A percentile compares a stretch with the other conserved stretches of the same genome.
phyloP scores from a whole-genome alignment of 2,888 invertebrate species.

The Trileptium ribeirensis region DNA sequence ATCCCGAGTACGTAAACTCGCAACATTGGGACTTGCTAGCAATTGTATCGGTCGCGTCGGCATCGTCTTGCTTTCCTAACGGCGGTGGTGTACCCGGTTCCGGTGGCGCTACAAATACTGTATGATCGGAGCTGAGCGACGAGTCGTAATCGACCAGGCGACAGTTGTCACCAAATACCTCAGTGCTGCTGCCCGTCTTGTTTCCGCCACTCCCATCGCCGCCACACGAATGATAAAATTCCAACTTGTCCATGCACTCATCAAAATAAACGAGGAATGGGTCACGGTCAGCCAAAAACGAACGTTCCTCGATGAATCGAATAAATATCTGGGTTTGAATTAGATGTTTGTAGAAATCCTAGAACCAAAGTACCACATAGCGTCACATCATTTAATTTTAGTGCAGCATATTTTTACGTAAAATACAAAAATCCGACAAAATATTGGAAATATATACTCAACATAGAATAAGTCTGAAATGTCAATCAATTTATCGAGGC shows the following conservation, averaged over 20 bases:
- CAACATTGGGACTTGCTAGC: background rate
- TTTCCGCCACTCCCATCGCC: conserved; percentile 23
- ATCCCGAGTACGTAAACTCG: conserved; percentile 28
- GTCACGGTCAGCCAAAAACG: conserved; percentile 89
- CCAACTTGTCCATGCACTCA: conserved; percentile 76
- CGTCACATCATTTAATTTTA: too few relatives aligned
- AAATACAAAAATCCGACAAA: too few relatives aligned
- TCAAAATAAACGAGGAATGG: conserved; percentile 92
- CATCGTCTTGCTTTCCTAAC: conserved; percentile 7
- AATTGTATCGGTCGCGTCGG: background rate
- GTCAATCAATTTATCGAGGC: too few relatives aligned
- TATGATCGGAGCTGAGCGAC: conserved; percentile 62
- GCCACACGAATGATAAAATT: conserved; percentile 36
- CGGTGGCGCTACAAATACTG: conserved; percentile 88
- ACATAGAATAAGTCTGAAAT: too few relatives aligned
- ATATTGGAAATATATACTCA: too few relatives aligned
- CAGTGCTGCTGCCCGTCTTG: conserved; percentile 11
- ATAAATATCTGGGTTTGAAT: conserved; percentile 22
- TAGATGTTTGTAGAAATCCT: conserved; percentile 22
- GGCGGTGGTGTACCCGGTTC: conserved; percentile 59
- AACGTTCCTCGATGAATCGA: conserved; percentile 94
- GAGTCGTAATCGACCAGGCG: conserved; percentile 38
- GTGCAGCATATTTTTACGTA: too few relatives aligned
- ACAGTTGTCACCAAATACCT: background rate
- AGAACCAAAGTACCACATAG: too few relatives aligned